Base-by-base conservation (phyloP, 2,113 vertebrate species). In the Condylura cristata region DNA sequence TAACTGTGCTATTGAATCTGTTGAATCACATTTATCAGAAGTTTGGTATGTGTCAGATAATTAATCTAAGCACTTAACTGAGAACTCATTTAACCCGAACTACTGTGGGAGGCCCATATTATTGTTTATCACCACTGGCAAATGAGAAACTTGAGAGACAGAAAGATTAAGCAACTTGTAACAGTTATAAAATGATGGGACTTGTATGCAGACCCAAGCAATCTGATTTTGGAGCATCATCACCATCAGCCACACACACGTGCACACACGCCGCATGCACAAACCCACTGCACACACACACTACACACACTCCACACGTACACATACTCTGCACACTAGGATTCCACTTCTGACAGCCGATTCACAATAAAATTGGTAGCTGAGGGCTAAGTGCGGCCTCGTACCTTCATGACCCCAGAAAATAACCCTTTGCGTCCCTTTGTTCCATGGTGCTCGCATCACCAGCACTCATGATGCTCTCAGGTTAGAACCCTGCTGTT, bases 281-380 rank as follows among this genome's bases (percentile, higher is more conserved):
- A n/a, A n/a, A n/a, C n/a, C n/a, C n/a, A n/a, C n/a, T 11, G 14
- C 48, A 51, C 11, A 53, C 18, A 53, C 53, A 56, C 20, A 56
- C 53, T n/a, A 22, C 6, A 20, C 3, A 10, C 0, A 22, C 20
- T 17, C 11, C 44, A 8, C 9, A 3, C 34, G 1, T 37, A 63
- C 53, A 5, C 39, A 34, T 37, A 39, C 53, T 80, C 71, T 71
- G 18, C 44, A 39, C 20, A 9, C 60, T 32, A 26, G 5, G 12
- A 46, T 82, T 61, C 30, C 30, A 48, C 44, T 72, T 51, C 65
- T 70, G 41, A 22, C 46, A 84, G 34, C 10, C 4, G 24, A 28
- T 20, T 7, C 26, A 32, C 58, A 44, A 14, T n/a, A n/a, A 56
- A 53, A 39, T 28, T 41, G 74, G 44, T n/a, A 70, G 22, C 44